Base-by-base conservation (phyloP, 30 jellyfish, hydroid and myxozoan species). In the Aurelia coerulea region DNA sequence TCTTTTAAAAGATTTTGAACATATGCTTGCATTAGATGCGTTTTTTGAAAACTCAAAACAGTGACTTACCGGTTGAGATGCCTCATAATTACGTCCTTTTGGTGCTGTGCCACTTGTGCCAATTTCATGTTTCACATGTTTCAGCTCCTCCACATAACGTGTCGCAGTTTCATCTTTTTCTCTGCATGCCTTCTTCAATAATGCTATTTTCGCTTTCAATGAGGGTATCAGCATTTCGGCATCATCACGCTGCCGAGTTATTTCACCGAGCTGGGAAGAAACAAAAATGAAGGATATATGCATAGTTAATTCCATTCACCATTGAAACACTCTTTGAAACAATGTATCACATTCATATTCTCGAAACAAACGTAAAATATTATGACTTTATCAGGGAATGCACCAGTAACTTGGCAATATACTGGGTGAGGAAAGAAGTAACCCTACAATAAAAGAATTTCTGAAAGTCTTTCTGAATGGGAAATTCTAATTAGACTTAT, bases 231-330 rank as follows among this genome's bases (percentile, higher is more conserved):
- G 83, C 96, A 93, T 88, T 54, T 93, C 98, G 7, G 97, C 97
- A 76, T 93, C 98, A 73, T 93, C 98, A 41, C 98, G 90, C 74
- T 93, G 98, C 69, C 97, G 62, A 49, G 98, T 93, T 4, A 93
- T 84, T 62, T 93, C 98, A 39, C 95, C 90, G 23, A 92, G 97
- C 98, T 86, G 69, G 33, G 16, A 6, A 51, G 23, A 32, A 41
- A 68, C 7, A 42, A 13, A 10, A 14, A 19, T 15, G 0, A 13
- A 32, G n/a, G 52, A 76, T 34, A 17, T 17, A 17, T 17, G 23
- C 34, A 15, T 16, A 0, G n/a, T 32, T 68, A 17, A 16, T 60
- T 9, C 51, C 8, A 39, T 3, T 1, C 6, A 39, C 51, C 9
- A 3, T 39, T 39, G 51, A 39, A 39, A 39, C 4, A 39, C 4